Evolutionary conservation across 2,797 vertebrate species (phyloP).

Genomic region (Alauda arvensis): DNA sequence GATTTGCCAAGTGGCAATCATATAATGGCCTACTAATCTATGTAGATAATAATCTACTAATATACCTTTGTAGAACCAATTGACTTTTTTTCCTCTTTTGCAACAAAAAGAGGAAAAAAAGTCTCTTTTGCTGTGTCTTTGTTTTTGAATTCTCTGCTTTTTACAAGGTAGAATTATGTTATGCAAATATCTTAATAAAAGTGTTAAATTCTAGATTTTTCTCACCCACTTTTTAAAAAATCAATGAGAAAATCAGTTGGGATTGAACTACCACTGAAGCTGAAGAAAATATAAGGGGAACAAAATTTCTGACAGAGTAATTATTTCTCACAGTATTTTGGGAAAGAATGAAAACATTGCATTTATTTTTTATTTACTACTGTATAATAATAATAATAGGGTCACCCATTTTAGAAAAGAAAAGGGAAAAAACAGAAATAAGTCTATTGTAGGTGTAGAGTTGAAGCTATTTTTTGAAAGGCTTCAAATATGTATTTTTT

Average conservation of each 20-base stretch:
- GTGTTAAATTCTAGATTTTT: fast-evolving
- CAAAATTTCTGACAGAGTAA: neutral
- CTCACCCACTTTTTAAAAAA: neutral
- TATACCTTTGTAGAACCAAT: neutral
- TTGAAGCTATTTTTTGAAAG: neutral
- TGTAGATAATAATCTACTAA: neutral
- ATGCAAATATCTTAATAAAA: neutral
- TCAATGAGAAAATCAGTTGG: neutral
- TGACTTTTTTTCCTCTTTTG: neutral
- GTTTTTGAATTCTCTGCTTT: neutral
- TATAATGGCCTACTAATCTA: neutral
- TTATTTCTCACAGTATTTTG: neutral
- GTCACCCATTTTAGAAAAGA: neutral
- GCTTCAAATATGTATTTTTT: neutral
- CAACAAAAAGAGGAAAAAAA: neutral
- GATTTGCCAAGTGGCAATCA: neutral
- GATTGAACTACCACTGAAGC: neutral
- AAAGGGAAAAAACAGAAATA: neutral
- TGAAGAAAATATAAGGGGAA: neutral
- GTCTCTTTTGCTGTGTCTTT: neutral
- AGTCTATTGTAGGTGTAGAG: neutral
- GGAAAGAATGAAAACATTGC: neutral
- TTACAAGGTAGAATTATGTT: neutral
- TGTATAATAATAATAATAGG: neutral
- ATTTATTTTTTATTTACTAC: neutral